Conservation (phyloP, 2,113 vertebrate species). For the Melanotaenia duboulayi region DNA sequence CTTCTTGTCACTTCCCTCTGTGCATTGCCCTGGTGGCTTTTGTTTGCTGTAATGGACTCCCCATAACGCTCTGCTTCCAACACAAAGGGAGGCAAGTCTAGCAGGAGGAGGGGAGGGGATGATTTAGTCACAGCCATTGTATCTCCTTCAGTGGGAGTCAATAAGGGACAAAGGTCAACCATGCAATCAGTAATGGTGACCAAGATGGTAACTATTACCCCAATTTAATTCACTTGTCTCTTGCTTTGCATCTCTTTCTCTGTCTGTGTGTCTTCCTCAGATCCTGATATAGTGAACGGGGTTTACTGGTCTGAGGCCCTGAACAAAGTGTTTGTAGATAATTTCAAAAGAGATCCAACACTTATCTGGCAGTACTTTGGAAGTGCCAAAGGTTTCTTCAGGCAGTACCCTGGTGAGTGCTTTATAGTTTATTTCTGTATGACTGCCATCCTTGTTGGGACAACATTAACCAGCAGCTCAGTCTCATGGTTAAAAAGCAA, state of each 20-base stretch:
- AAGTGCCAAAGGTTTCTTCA: slow-evolving; percentile 98
- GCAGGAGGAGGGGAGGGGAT: slow-evolving; percentile 53
- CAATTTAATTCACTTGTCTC: slow-evolving; percentile 58
- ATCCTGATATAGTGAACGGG: slow-evolving; percentile 96
- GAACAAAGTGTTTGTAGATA: slow-evolving; percentile 98
- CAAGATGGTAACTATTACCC: slow-evolving; percentile 59
- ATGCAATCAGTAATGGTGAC: slow-evolving; percentile 40
- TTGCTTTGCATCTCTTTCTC: slow-evolving; percentile 8
- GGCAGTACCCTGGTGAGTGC: slow-evolving; percentile 95
- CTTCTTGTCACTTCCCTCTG: slow-evolving; percentile 56
- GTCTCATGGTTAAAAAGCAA: too few species aligned
- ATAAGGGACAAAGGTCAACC: slow-evolving; percentile 70
- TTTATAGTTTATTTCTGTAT: neutral
- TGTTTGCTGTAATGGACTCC: slow-evolving; percentile 75
- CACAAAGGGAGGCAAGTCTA: slow-evolving; percentile 70
- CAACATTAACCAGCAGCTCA: too few species aligned
- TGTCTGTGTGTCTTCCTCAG: slow-evolving; percentile 70
- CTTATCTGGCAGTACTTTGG: slow-evolving; percentile 99
- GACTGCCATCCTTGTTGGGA: too few species aligned
- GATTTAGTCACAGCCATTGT: slow-evolving; percentile 66
- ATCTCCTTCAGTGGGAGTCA: slow-evolving; percentile 52
- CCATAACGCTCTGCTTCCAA: slow-evolving; percentile 67
- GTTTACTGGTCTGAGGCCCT: slow-evolving; percentile 98
- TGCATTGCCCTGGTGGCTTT: slow-evolving; percentile 62
- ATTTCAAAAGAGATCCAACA: slow-evolving; percentile 95